Conservation (phyloP, 2,797 vertebrate species). For the Sphenopsis melanotis region DNA sequence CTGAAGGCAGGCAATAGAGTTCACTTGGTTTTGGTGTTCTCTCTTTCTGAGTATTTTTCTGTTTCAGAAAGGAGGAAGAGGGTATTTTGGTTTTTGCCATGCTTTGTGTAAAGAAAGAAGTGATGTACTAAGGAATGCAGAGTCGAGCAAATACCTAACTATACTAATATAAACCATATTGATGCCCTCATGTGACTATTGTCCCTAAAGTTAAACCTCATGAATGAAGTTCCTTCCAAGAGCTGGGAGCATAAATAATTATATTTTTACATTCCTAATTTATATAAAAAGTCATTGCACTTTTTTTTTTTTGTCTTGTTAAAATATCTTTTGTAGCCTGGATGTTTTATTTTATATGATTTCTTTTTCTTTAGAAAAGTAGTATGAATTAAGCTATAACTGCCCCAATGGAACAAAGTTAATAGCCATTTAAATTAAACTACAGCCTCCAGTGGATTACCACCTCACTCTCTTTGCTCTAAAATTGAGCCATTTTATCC, state of each 20-base stretch:
- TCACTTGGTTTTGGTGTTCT: background rate
- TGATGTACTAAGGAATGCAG: background rate
- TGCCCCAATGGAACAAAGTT: constrained; percentile 39
- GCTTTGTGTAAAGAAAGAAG: background rate
- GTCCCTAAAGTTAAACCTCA: background rate
- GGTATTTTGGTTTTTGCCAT: background rate
- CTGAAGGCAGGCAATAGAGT: background rate
- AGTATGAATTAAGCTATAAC: constrained; percentile 36
- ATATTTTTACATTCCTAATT: background rate
- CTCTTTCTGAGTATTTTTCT: background rate
- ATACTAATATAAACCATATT: background rate
- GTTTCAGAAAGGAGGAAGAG: background rate
- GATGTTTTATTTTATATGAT: background rate
- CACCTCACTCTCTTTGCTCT: constrained; percentile 10
- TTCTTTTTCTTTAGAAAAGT: constrained; percentile 38
- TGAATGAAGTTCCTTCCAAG: background rate
- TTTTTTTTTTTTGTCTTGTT: background rate
- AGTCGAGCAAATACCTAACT: background rate
- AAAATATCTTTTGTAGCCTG: background rate
- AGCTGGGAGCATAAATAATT: background rate
- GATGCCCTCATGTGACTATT: background rate
- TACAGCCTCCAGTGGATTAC: constrained; percentile 25
- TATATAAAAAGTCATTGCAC: background rate
- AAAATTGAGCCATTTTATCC: constrained; percentile 32
- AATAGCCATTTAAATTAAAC: constrained; percentile 63